Conservation (phyloP, 2,113 vertebrate species). For the Australoheros scitulus region DNA sequence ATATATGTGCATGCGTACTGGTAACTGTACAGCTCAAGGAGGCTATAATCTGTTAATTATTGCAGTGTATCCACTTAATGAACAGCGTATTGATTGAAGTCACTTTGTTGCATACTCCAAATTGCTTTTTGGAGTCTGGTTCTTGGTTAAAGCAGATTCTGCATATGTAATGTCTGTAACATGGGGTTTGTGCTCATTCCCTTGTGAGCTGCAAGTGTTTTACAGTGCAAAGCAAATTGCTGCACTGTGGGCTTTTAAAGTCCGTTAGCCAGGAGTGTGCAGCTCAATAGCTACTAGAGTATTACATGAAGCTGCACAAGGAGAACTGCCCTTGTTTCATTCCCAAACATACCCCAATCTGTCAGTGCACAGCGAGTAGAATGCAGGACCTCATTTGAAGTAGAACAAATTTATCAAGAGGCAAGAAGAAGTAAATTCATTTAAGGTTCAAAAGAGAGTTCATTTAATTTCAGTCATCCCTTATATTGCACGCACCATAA, state of each 20-base stretch:
- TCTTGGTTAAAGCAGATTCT: slow-evolving; percentile 28
- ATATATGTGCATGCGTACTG: background rate
- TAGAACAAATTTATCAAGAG: slow-evolving; percentile 32
- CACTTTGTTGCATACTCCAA: background rate
- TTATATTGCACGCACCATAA: background rate
- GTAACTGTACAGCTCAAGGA: background rate
- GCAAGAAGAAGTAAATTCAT: background rate
- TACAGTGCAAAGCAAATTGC: slow-evolving; percentile 45
- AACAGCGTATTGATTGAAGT: background rate
- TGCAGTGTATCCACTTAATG: background rate
- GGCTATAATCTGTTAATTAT: background rate
- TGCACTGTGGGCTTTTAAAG: slow-evolving; percentile 32
- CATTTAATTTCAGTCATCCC: slow-evolving; percentile 6
- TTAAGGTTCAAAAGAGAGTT: slow-evolving; percentile 25
- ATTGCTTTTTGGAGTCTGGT: slow-evolving; percentile 6
- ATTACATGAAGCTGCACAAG: slow-evolving; percentile 31
- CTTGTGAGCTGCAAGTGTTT: slow-evolving; percentile 28
- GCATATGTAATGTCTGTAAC: slow-evolving; percentile 18
- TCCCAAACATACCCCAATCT: slow-evolving; percentile 31
- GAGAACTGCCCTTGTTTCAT: slow-evolving; percentile 39
- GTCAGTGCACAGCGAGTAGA: slow-evolving; percentile 12
- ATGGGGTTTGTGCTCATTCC: slow-evolving; percentile 9
- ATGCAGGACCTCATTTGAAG: slow-evolving; percentile 21
- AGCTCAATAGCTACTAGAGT: slow-evolving; percentile 35
- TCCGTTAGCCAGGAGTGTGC: slow-evolving; percentile 25